Base-by-base conservation (phyloP, 2,113 vertebrate species). In the Siniperca chuatsi region DNA sequence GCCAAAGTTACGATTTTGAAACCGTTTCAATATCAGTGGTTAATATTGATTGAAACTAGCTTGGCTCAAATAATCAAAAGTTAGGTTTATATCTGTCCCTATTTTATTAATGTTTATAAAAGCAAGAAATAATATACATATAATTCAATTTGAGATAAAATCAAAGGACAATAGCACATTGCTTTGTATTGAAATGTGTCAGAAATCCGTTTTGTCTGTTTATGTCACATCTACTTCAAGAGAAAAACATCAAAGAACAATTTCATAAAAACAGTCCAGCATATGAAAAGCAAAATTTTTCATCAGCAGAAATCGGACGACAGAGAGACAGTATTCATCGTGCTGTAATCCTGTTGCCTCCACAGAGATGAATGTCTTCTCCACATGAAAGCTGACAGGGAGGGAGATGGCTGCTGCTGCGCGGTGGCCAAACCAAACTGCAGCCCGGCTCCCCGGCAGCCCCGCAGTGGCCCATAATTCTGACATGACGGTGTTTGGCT, bases 401-500 rank as follows among this genome's bases (percentile, higher is more conserved):
- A 37, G 61, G 60, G 85, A 58, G 75, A 66, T 6, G 54, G 13
- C 64, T 84, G 61, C 69, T 62, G 71, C 88, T 79, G 84, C 6
- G 60, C 1, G 25, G n/a, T 3, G 62, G 84, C 82, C 87, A 83
- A 89, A 85, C 62, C 76, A 85, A 87, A 89, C 90, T 68, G 75
- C 68, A 82, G 78, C 72, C 29, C n/a, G 35, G 44, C 67, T 75
- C 73, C 44, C 23, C 57, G 4, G 57, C 58, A 42, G 62, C 60
- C 58, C 87, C 33, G 16, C 76, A 18, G 82, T 76, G 83, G 25
- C 42, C 42, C 79, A 74, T 90, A 86, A 52, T 83, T 91, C 89
- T 88, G 81, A 88, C 85, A 78, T 2, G 23, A 67, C 55, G 61
- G 65, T 88, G 85, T 91, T 91, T 81, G 72, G 42, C 71, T 81